phyloP scores from a whole-genome alignment of 2,113 vertebrate genomes.

The Ceyx margarethae region DNA sequence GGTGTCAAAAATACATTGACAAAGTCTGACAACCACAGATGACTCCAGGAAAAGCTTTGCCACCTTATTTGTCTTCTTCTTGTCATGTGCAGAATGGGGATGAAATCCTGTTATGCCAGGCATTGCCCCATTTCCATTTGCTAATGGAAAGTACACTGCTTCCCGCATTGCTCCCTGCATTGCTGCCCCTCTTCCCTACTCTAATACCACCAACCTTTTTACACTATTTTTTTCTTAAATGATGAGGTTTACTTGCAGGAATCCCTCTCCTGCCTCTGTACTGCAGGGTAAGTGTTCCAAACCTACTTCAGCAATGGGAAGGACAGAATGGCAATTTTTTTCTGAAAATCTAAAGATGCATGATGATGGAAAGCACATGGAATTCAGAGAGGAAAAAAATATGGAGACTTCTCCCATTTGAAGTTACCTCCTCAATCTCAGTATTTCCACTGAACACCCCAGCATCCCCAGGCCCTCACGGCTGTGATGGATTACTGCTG shows the following conservation, averaged over 20 bases:
- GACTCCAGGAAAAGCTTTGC: conserved; percentile 46
- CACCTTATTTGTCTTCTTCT: conserved; percentile 31
- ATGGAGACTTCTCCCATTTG: neutral
- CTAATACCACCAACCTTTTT: neutral
- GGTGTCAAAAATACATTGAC: conserved; percentile 55
- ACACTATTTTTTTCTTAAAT: neutral
- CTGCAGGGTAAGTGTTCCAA: neutral
- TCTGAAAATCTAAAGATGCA: neutral
- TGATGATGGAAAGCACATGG: neutral
- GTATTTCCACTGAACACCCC: neutral
- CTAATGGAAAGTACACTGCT: conserved; percentile 11
- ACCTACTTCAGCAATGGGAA: neutral
- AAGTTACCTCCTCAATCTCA: neutral
- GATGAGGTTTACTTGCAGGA: neutral
- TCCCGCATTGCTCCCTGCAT: neutral
- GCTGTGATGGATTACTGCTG: neutral
- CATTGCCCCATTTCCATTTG: conserved; percentile 8
- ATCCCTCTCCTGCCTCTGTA: neutral
- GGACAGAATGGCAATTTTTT: neutral
- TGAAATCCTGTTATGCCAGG: conserved; percentile 54
- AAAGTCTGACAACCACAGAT: conserved; percentile 60
- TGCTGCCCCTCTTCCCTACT: neutral
- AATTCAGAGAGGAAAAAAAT: neutral
- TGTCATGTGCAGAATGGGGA: conserved; percentile 63
- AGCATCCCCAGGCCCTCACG: neutral